Base-by-base conservation (phyloP, 2,797 vertebrate genomes). In the Adelosebastes latens region DNA sequence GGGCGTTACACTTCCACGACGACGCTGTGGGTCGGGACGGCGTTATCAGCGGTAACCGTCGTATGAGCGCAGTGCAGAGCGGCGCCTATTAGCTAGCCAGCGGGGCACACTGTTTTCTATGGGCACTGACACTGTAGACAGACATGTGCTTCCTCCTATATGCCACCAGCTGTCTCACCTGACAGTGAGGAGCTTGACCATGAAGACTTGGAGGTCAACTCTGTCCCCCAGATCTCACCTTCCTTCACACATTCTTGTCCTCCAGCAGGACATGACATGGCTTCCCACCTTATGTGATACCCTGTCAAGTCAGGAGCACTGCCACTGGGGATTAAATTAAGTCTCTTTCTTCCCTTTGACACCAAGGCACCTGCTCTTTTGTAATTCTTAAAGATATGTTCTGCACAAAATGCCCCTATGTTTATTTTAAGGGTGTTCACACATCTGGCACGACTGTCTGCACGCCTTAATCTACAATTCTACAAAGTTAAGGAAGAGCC, bases 381-480 rank as follows among this genome's bases (percentile, higher is more conserved):
- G 24, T 29, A 6, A n/a, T 32, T 62, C 22, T 31, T 63, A 52
- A 56, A 49, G 16, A 69, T 56, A 81, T 49, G 66, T 65, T 62
- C 20, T 63, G 6, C 71, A 65, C 31, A 79, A 70, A 63, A 74
- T 31, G 27, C 16, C 31, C 9, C 24, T 12, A 1, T 77, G 53
- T 88, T 84, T 84, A 66, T 72, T 72, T 80, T 73, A 16, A 46
- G 74, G 74, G 46, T 76, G 79, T 82, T 86, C 67, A 79, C 62
- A 53, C 59, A 66, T 73, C 60, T 80, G 81, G 60, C 73, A 63
- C 2, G 5, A 72, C 72, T 55, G 62, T 25, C 62, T 81, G 39
- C 31, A 27, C 10, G 25, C 79, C 25, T 76, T 61, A 67, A 27
- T 8, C 13, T 52, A 34, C 39, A 60, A 24, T 71, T 81, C 12